Percentiles rank a stretch among this genome's conserved stretches.
Conservation (phyloP, 1,140 invertebrate genomes). For the Drosophila littoralis region DNA sequence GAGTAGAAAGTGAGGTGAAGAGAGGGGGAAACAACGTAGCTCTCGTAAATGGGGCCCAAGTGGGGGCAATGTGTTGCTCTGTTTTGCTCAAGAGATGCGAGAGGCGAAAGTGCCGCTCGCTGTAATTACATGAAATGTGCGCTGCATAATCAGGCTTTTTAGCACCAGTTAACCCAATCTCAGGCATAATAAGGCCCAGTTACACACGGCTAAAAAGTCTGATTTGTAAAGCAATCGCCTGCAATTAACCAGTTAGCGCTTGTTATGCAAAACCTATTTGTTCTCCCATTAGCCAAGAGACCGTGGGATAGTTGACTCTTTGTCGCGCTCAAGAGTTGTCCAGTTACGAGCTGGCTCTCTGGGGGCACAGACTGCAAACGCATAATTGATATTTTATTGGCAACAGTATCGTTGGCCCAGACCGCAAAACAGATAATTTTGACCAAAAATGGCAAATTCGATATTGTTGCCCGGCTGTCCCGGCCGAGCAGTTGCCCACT, state of each 20-base stretch:
- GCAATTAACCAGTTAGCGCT: conserved; percentile 79
- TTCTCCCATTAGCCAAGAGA: conserved; percentile 27
- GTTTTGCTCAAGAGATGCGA: conserved; percentile 28
- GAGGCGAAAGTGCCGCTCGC: conserved; percentile 48
- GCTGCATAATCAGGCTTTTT: conserved; percentile 70
- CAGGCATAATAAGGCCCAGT: too few relatives aligned
- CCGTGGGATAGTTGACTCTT: conserved; percentile 44
- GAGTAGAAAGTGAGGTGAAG: conserved; percentile 5
- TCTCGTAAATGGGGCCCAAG: background rate
- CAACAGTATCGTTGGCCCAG: conserved; percentile 64
- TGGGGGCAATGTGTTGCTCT: background rate
- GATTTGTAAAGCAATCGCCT: conserved; percentile 60
- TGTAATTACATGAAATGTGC: conserved; percentile 70
- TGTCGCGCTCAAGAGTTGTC: background rate
- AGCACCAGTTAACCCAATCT: conserved; percentile 59
- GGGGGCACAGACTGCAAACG: conserved; percentile 3
- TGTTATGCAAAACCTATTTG: conserved; percentile 68
- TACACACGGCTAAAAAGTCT: conserved; percentile 20
- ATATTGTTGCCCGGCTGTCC: conserved; percentile 47
- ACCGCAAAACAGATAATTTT: conserved; percentile 63
- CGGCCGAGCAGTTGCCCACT: conserved; percentile 29
- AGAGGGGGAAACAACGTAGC: background rate
- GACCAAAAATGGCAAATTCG: conserved; percentile 77
- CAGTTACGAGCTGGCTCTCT: background rate
- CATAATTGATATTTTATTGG: conserved; percentile 74